Conservation (phyloP, 2,113 vertebrate species). For the Chloroceryle aenea region DNA sequence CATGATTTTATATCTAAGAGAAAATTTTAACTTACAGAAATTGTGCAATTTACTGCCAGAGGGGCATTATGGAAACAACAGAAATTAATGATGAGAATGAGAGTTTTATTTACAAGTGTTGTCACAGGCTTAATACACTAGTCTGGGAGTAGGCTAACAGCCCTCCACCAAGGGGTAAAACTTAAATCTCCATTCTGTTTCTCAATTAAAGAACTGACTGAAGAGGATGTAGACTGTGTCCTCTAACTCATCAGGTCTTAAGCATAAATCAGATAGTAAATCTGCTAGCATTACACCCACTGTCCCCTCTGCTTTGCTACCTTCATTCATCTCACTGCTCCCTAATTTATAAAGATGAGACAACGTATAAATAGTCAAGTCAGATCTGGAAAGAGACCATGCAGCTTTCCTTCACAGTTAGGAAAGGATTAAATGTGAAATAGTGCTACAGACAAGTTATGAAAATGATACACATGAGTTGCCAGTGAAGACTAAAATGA, state of each 20-base stretch:
- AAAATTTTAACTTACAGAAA: not conserved
- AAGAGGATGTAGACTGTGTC: conserved; percentile 24
- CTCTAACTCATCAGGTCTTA: conserved; percentile 60
- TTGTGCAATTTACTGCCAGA: not conserved
- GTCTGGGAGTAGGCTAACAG: not conserved
- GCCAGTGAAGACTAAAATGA: not conserved
- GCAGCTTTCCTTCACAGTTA: conserved; percentile 28
- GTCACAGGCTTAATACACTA: not conserved
- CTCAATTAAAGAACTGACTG: conserved; percentile 30
- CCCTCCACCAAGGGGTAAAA: not conserved
- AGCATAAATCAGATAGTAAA: conserved; percentile 63
- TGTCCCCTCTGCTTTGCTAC: conserved; percentile 53
- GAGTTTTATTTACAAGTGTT: not conserved
- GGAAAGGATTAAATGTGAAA: conserved; percentile 52
- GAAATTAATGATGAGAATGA: not conserved
- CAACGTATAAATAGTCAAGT: conserved; percentile 71
- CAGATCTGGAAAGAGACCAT: conserved; percentile 51
- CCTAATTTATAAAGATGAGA: conserved; percentile 62
- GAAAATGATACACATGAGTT: conserved; percentile 14
- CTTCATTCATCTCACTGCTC: conserved; percentile 65
- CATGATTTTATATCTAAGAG: not conserved
- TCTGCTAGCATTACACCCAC: conserved; percentile 48
- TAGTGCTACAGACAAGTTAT: not conserved
- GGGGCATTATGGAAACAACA: not conserved
- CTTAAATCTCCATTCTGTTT: not conserved